Evolutionary conservation across 2,113 vertebrate species (phyloP), one percentile per base, ranked within the genome.

Genomic region (Urocolius indicus): DNA sequence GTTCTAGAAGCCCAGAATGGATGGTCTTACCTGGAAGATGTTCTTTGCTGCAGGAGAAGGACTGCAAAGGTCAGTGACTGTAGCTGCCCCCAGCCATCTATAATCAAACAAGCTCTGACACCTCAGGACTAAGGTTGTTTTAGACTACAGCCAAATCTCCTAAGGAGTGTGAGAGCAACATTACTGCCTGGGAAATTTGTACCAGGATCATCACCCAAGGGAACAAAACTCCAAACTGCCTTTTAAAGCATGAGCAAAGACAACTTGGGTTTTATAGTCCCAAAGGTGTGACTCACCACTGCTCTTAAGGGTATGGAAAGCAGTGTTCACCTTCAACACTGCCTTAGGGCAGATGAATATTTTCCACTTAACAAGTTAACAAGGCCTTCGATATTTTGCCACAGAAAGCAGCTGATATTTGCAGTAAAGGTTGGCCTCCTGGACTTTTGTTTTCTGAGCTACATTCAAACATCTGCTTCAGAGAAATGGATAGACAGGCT

Each of bases 141-240:
- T 19, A 34, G 19, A 41, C 4, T 18, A 20, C 30, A 61, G 3
- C 3, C 6, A 65, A 66, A 0, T 49, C 13, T 89, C 59, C 11
- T 23, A 45, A 36, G 10, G 9, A 6, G 2, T 65, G 6, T 9
- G 18, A 57, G 0, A 1, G 14, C 17, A 87, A 2, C 20, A 6
- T 67, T 7, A 2, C 13, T 11, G 5, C 34, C 51, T 19, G 66
- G 16, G 20, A 13, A 0, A 0, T 52, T 58, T 27, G 12, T 36
- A 10, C 17, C 27, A 22, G 30, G 38, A 19, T 41, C 78, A 71
- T 3, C 30, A 27, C 24, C 18, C 9, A 46, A 66, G 46, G 73
- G 34, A 75, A 36, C 20, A 48, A 51, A 72, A 67, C 22, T 66
- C 26, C 32, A 12, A n/a, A 71, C 8, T 5, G 0, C 57, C 52